These are phyloP conservation scores for Hedya salicella DNA, from an alignment of 2,888 invertebrate genomes.

Conservation along the genomic window DNA sequence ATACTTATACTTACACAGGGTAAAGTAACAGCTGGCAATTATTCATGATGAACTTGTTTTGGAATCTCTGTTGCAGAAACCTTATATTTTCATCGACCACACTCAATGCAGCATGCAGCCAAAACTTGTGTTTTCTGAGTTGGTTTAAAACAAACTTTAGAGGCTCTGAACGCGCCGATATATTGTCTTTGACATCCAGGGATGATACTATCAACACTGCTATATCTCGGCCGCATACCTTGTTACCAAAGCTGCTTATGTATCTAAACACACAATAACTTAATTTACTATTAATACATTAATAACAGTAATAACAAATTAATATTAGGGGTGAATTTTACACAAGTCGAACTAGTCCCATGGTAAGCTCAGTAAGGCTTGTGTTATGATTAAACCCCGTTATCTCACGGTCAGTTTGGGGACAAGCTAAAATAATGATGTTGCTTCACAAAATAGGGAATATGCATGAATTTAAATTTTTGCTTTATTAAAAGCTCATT, in stretches of 20 bases:
- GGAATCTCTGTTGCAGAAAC: slow-evolving; percentile 82
- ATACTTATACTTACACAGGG: slow-evolving; percentile 84
- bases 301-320: too few relatives aligned
- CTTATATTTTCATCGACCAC: slow-evolving; percentile 85
- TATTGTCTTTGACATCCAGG: slow-evolving; percentile 47
- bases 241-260: slow-evolving; percentile 84
- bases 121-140: slow-evolving; percentile 86
- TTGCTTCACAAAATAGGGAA: too few relatives aligned
- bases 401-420: too few relatives aligned
- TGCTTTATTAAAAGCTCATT: too few relatives aligned
- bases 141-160: slow-evolving; percentile 53
- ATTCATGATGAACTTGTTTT: slow-evolving; percentile 80
- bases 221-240: slow-evolving; percentile 73
- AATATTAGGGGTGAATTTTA: too few relatives aligned
- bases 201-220: slow-evolving; percentile 66
- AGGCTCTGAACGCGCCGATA: slow-evolving; percentile 36
- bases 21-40: slow-evolving; percentile 88
- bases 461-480: too few relatives aligned
- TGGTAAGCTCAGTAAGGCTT: too few relatives aligned
- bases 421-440: too few relatives aligned
- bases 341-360: too few relatives aligned
- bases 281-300: too few relatives aligned
- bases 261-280: too few relatives aligned
- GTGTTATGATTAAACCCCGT: too few relatives aligned
- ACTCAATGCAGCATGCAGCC: slow-evolving; percentile 85